A percentile compares a stretch with the other conserved stretches of the same genome.
These are phyloP conservation scores for Hylomyscus alleni DNA, from an alignment of 2,797 vertebrate genomes.

Conservation along the genomic window DNA sequence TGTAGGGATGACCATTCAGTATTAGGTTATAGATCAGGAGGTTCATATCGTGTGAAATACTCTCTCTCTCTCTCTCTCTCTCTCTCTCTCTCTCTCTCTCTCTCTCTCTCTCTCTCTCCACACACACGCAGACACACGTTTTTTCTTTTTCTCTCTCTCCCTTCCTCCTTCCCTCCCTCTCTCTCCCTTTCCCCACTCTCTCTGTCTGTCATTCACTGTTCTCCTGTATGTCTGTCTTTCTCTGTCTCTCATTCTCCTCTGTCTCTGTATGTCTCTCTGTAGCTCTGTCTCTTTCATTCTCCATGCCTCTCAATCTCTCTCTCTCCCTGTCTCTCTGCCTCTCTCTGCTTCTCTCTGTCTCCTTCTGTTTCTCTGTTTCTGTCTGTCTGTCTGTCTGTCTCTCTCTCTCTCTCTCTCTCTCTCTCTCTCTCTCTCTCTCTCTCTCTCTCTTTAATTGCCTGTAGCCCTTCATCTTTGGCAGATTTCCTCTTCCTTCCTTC, in stretches of 20 bases:
- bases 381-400: too few relatives aligned
- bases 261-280: too few relatives aligned
- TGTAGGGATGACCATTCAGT: not conserved
- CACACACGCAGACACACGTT: too few relatives aligned
- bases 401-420: not conserved
- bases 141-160: not conserved
- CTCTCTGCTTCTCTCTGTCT: not conserved
- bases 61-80: not conserved
- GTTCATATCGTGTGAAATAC: not conserved
- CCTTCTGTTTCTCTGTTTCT: not conserved
- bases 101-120: not conserved
- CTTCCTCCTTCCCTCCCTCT: rapidly evolving
- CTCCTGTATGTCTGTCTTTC: not conserved
- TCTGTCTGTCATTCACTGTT: not conserved
- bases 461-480: not conserved
- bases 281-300: not conserved
- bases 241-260: not conserved
- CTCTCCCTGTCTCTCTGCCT: not conserved
- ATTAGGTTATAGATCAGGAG: not conserved
- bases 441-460: not conserved
- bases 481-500: not conserved
- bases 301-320: not conserved
- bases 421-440: not conserved
- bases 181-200: too few relatives aligned
- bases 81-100: too few relatives aligned